phyloP scores from a whole-genome alignment of 2,888 invertebrate genomes.

The Plebejus anna region DNA sequence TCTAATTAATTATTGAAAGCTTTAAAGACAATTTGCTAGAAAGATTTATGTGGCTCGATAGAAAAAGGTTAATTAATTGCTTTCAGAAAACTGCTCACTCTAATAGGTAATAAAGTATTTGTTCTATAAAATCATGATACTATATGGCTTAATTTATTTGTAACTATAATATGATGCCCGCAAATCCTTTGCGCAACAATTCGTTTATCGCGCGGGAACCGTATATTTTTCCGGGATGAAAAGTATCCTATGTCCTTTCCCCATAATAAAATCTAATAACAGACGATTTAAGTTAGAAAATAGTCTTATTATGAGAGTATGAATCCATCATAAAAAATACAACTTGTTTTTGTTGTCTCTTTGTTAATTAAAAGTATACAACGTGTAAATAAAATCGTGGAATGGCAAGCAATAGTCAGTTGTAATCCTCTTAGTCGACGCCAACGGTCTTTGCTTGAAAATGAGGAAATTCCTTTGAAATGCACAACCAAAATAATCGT shows the following conservation, averaged over 20 bases:
- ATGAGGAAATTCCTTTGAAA: slow-evolving; percentile 16
- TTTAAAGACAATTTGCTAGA: slow-evolving; percentile 9
- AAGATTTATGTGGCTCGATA: slow-evolving; percentile 17
- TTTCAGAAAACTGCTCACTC: background rate
- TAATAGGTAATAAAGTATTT: slow-evolving; percentile 5
- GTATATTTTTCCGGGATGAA: no score
- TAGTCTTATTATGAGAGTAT: no score
- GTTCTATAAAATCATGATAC: background rate
- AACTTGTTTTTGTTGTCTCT: background rate
- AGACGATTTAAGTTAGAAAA: no score
- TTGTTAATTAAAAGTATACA: background rate
- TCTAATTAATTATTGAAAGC: slow-evolving; percentile 16
- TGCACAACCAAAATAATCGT: slow-evolving; percentile 13
- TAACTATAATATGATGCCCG: no score
- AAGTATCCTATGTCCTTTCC: no score
- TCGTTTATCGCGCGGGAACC: no score
- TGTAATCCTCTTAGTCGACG: slow-evolving; percentile 14
- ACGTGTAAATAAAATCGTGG: background rate
- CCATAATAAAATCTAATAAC: no score
- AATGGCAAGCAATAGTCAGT: background rate
- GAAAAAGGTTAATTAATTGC: slow-evolving; percentile 11
- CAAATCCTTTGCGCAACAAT: no score
- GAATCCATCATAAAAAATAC: no score
- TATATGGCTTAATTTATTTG: no score
- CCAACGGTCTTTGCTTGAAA: slow-evolving; percentile 11